Conservation (phyloP, 1,140 invertebrate genomes). For the Aporrectodea caliginosa region DNA sequence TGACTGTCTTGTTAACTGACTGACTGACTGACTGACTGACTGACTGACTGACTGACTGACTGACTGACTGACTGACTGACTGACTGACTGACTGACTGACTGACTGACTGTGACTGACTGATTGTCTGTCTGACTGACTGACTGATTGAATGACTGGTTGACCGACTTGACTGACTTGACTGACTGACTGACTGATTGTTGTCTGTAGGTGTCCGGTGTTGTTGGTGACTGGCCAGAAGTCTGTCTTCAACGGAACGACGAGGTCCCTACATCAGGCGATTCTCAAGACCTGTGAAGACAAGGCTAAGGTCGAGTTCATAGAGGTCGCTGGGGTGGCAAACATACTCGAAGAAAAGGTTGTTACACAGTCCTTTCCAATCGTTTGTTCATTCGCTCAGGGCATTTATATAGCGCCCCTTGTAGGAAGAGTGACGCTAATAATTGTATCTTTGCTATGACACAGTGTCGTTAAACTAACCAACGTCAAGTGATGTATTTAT, state of each 20-base stretch:
- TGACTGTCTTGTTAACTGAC: too few relatives aligned
- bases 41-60: background rate
- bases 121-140: slow-evolving; percentile 3
- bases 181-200: too few relatives aligned
- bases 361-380: too few relatives aligned
- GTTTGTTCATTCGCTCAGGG: background rate
- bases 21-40: background rate
- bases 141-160: background rate
- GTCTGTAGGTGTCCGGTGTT: slow-evolving; percentile 56
- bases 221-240: slow-evolving; percentile 74
- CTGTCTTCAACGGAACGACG: slow-evolving; percentile 65
- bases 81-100: background rate
- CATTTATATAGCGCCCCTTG: background rate
- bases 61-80: background rate
- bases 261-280: slow-evolving; percentile 45
- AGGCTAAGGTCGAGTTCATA: slow-evolving; percentile 48
- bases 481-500: too few relatives aligned
- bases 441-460: too few relatives aligned
- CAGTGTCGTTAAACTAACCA: too few relatives aligned
- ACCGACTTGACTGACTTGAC: too few relatives aligned
- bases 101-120: background rate
- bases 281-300: slow-evolving; percentile 43
- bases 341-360: slow-evolving; percentile 51
- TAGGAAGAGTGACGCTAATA: background rate
- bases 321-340: slow-evolving; percentile 52